Conservation (phyloP, 2,797 vertebrate genomes). For the Petrocephalus sullivani region DNA sequence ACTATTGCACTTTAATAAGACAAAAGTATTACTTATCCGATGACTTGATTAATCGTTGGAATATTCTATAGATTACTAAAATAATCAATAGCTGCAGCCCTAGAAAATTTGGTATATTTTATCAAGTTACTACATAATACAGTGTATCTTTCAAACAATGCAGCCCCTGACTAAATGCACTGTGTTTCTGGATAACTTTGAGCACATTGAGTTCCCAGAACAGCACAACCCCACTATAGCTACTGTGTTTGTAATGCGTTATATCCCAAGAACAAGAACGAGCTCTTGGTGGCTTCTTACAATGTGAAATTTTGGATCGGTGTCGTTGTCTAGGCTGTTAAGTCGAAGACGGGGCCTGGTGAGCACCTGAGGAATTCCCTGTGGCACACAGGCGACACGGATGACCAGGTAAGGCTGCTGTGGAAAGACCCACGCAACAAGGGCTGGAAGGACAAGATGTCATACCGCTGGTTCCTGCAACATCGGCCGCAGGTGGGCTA, state of each 20-base stretch:
- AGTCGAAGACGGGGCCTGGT: slow-evolving; percentile 90
- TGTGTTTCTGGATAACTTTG: not conserved
- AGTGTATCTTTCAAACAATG: not conserved
- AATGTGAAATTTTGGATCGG: not conserved
- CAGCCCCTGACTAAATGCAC: not conserved
- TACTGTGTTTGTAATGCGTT: not conserved
- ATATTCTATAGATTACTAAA: too few relatives aligned
- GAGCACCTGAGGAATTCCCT: slow-evolving; percentile 94
- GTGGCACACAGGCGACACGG: slow-evolving; percentile 94
- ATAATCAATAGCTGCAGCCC: too few relatives aligned
- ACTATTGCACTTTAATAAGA: too few relatives aligned
- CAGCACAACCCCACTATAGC: not conserved
- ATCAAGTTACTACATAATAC: too few relatives aligned
- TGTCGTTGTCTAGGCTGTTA: slow-evolving; percentile 73
- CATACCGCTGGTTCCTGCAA: slow-evolving; percentile 96
- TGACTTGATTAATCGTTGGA: too few relatives aligned
- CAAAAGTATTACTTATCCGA: too few relatives aligned
- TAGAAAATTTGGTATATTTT: too few relatives aligned
- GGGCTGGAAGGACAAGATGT: slow-evolving; percentile 98
- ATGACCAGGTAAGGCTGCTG: slow-evolving; percentile 83
- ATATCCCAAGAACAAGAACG: not conserved
- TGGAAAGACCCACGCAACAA: slow-evolving; percentile 97
- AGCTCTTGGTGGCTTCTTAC: not conserved
- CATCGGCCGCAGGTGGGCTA: slow-evolving; percentile 96
- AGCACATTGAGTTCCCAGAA: not conserved